Base-by-base conservation (phyloP, 2,888 invertebrate species). In the Aphrophora alni region DNA sequence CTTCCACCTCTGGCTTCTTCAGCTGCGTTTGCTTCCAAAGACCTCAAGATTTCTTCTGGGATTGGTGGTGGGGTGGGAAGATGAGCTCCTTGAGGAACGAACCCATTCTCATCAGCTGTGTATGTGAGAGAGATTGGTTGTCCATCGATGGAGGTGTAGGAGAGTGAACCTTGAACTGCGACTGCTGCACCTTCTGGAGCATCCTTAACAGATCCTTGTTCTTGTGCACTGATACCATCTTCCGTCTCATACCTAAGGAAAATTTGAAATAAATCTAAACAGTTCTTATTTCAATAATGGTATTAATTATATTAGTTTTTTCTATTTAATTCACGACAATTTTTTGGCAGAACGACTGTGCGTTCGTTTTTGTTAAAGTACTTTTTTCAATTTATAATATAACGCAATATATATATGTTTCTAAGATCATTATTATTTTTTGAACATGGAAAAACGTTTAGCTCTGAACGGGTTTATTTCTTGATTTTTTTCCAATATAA, bases 91-190 rank as follows among this genome's bases (percentile, higher is more conserved):
- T 89, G 88, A 27, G 93, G 91, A 83, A 91, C 92, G 90, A 92
- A 94, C 80, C 94, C 94, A 84, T 92, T 91, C 87, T 93, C 93
- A 85, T 93, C 92, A 84, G 94, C 93, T 81, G 90, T 86, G 88
- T 93, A 94, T 71, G 88, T 88, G 82, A 93, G 86, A n/a, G 88
- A 86, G 84, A 92, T 89, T 14, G 89, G 89, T 70, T 90, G 88
- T n/a, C 94, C 94, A 84, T 93, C 93, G n/a, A 94, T 93, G 70
- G 93, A 93, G 59, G 92, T 93, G 89, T 94, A 95, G 25, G 91
- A 90, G 88, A 91, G 93, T 25, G 91, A 91, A 3, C 95, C 95
- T 87, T 93, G 92, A 1, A 94, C 93, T 0, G 84, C 84, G 71
- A 83, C 83, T 51, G 86, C 87, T 28, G 83, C 82, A 78, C 90